Conservation (phyloP, 2,113 vertebrate genomes). For the Leptobrachium leishanense region DNA sequence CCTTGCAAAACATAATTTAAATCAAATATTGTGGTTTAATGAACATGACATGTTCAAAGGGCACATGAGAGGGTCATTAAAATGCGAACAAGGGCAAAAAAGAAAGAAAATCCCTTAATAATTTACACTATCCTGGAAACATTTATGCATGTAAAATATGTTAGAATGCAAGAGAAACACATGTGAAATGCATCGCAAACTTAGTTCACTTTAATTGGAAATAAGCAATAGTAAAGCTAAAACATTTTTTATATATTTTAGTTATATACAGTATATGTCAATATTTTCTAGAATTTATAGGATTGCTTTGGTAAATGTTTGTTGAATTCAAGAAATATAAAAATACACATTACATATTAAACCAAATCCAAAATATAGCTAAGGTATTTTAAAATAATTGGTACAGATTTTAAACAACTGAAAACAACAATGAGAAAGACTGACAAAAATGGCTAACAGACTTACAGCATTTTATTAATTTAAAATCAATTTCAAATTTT, state of each 20-base stretch:
- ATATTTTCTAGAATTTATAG: slow-evolving; percentile 16
- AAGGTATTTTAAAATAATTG: too few species aligned
- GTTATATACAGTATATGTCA: slow-evolving; percentile 3
- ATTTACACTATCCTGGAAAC: slow-evolving; percentile 24
- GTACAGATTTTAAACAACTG: too few species aligned
- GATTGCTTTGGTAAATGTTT: neutral
- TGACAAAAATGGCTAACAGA: too few species aligned
- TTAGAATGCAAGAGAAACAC: neutral
- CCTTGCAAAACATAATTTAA: slow-evolving; percentile 48
- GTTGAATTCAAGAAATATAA: too few species aligned
- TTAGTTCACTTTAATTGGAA: slow-evolving; percentile 16
- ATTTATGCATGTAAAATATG: slow-evolving; percentile 35
- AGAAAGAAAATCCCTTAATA: slow-evolving; percentile 12
- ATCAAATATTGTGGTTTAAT: slow-evolving; percentile 44
- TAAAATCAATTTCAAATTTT: too few species aligned
- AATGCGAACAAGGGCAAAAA: slow-evolving; percentile 26
- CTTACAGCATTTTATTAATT: too few species aligned
- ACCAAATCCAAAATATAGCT: too few species aligned
- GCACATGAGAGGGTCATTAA: slow-evolving; percentile 46
- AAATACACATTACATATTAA: too few species aligned
- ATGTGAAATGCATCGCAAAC: neutral
- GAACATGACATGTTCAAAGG: slow-evolving; percentile 39
- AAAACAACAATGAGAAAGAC: too few species aligned
- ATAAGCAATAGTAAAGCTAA: neutral
- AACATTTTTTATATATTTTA: slow-evolving; percentile 5